Percentiles rank a stretch among this genome's conserved stretches.
These are phyloP conservation scores for Brevimyrus niger DNA, from an alignment of 2,113 vertebrate species.

Conservation along the genomic window DNA sequence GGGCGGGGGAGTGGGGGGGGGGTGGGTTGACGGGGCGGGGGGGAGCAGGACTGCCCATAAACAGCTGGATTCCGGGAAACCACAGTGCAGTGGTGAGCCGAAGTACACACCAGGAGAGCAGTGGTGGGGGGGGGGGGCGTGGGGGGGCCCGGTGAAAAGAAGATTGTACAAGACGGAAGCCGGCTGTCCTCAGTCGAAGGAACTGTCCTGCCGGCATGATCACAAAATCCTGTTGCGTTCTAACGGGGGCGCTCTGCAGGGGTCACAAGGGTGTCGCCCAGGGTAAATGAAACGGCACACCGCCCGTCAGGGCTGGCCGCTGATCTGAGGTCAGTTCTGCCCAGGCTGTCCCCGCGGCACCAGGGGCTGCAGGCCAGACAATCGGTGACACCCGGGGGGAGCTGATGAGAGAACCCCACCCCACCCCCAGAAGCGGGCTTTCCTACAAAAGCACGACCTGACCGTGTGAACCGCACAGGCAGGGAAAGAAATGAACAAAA, in stretches of 20 bases:
- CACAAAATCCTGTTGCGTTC: neutral
- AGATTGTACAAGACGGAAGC: too few relatives aligned
- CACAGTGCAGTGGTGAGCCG: neutral
- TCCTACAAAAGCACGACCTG: neutral
- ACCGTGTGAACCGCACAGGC: slow-evolving; percentile 10
- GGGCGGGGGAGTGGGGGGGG: too few relatives aligned
- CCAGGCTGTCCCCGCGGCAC: neutral
- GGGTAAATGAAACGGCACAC: neutral
- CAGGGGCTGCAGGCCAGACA: neutral
- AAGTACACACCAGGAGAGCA: neutral
- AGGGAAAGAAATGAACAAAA: slow-evolving; percentile 5
- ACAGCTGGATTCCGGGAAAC: neutral
- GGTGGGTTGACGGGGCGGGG: too few relatives aligned
- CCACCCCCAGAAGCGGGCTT: neutral
- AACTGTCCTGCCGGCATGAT: neutral
- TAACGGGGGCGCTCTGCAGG: neutral
- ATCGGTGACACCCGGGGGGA: neutral
- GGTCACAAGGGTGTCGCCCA: neutral
- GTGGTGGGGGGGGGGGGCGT: neutral
- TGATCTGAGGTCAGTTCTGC: neutral
- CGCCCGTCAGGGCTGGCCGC: neutral
- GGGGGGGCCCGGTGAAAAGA: neutral
- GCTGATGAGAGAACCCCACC: neutral
- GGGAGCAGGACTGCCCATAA: neutral
- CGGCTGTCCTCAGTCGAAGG: neutral